A percentile compares a stretch with the other conserved stretches of the same genome.
These are phyloP conservation scores for Mactra quadrangularis DNA, from an alignment of 1,140 invertebrate species.

Conservation along the genomic window DNA sequence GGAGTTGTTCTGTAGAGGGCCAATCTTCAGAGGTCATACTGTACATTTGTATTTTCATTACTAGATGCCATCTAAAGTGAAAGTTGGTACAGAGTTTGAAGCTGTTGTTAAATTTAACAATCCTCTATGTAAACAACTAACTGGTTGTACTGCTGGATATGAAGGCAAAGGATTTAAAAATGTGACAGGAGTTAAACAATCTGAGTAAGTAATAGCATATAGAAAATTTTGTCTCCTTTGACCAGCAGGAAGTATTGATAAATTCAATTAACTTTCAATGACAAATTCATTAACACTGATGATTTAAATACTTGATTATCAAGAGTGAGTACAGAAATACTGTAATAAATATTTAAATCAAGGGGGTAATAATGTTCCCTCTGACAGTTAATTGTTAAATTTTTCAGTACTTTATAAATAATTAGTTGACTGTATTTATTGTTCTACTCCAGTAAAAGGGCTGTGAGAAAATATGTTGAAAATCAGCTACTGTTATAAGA, in stretches of 20 bases:
- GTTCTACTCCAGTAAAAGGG: too few relatives aligned
- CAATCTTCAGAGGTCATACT: too few relatives aligned
- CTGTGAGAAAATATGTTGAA: too few relatives aligned
- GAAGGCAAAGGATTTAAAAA: slow-evolving; percentile 9
- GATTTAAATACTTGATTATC: background rate
- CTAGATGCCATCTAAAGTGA: slow-evolving; percentile 15
- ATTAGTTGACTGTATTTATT: too few relatives aligned
- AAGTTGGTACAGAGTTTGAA: slow-evolving; percentile 11
- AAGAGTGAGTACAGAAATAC: too few relatives aligned
- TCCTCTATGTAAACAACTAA: slow-evolving; percentile 18
- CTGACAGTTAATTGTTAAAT: too few relatives aligned
- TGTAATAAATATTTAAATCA: too few relatives aligned
- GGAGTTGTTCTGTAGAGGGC: too few relatives aligned
- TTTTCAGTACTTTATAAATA: too few relatives aligned
- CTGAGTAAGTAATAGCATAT: slow-evolving; percentile 11
- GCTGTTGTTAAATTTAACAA: slow-evolving; percentile 36
- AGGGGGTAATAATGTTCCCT: background rate
- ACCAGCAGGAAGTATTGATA: too few relatives aligned
- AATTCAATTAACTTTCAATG: background rate
- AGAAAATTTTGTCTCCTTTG: background rate
- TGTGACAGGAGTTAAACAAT: background rate
- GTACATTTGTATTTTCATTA: background rate
- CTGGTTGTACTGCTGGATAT: slow-evolving; percentile 18
- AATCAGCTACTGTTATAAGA: too few relatives aligned
- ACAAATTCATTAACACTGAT: too few relatives aligned